Conservation (phyloP, 2,797 vertebrate species). For the Lindbergichthys nudifrons region DNA sequence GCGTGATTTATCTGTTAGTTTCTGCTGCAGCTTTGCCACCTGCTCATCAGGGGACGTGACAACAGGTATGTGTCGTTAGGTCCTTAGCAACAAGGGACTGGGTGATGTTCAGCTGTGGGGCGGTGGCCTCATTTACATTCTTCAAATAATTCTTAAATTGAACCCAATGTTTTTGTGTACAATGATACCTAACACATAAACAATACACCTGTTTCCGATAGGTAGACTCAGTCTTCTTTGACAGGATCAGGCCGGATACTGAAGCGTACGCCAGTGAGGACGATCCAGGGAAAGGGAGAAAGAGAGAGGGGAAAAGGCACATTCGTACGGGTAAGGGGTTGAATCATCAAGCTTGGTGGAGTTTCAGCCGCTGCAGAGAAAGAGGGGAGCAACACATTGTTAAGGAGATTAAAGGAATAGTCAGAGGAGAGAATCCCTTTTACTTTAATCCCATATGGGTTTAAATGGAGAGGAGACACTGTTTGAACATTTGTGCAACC, state of each 20-base stretch:
- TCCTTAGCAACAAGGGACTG: neutral
- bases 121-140: neutral
- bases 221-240: slow-evolving; percentile 17
- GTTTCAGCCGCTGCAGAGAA: slow-evolving; percentile 62
- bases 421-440: slow-evolving; percentile 75
- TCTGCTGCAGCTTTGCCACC: neutral
- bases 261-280: slow-evolving; percentile 18
- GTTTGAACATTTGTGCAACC: slow-evolving; percentile 60
- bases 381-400: slow-evolving; percentile 69
- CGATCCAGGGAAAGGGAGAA: slow-evolving; percentile 5
- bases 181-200: too few relatives aligned
- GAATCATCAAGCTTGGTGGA: slow-evolving; percentile 63
- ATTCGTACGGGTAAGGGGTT: slow-evolving; percentile 46
- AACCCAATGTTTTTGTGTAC: too few relatives aligned
- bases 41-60: slow-evolving; percentile 8
- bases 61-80: slow-evolving; percentile 18
- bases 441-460: slow-evolving; percentile 79
- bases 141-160: too few relatives aligned
- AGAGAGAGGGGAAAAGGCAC: slow-evolving; percentile 8
- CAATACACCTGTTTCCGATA: neutral
- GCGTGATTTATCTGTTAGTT: neutral
- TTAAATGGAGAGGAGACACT: slow-evolving; percentile 61
- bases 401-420: slow-evolving; percentile 79
- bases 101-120: neutral
- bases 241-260: slow-evolving; percentile 2